phyloP scores from a whole-genome alignment of 1,140 invertebrate genomes.

The Scaptomyza montana region DNA sequence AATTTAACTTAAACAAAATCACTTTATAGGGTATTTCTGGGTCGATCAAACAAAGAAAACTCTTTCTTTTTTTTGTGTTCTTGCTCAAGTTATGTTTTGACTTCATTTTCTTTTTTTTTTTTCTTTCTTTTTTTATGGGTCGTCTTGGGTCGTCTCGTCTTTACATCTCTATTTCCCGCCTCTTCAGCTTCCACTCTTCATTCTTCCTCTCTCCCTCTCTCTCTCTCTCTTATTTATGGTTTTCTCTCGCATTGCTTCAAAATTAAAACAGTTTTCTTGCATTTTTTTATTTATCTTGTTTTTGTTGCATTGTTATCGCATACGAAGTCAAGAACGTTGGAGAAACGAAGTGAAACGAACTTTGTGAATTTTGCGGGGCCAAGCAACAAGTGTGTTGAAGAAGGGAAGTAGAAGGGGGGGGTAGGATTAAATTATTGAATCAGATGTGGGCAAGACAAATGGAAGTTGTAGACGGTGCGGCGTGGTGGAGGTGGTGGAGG shows the following conservation, averaged over 20 bases:
- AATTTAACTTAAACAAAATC: not conserved
- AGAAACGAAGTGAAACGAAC: conserved; percentile 61
- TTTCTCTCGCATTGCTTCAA: conserved; percentile 35
- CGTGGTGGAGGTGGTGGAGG: not conserved
- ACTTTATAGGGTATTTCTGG: not conserved
- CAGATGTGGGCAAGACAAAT: conserved; percentile 35
- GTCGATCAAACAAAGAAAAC: not conserved
- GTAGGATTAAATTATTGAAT: conserved; percentile 49
- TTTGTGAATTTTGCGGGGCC: conserved; percentile 57
- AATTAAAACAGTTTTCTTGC: conserved; percentile 50
- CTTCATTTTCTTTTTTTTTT: conserved; percentile 25
- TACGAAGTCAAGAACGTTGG: conserved; percentile 24
- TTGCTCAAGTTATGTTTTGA: conserved; percentile 1
- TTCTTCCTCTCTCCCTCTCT: conserved; percentile 23
- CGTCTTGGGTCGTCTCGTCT: conserved; percentile 22
- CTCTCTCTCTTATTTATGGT: conserved; percentile 16
- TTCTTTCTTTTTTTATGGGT: conserved; percentile 14
- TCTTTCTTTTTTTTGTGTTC: not conserved
- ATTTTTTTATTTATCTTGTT: conserved; percentile 40
- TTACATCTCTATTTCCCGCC: not conserved
- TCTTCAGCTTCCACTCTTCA: not conserved
- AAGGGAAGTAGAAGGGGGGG: not conserved
- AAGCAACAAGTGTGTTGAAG: conserved; percentile 17
- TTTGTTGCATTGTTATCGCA: conserved; percentile 57
- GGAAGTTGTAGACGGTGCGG: not conserved